phyloP scores from a whole-genome alignment of 2,113 vertebrate genomes.

The Anthoscopus minutus region DNA sequence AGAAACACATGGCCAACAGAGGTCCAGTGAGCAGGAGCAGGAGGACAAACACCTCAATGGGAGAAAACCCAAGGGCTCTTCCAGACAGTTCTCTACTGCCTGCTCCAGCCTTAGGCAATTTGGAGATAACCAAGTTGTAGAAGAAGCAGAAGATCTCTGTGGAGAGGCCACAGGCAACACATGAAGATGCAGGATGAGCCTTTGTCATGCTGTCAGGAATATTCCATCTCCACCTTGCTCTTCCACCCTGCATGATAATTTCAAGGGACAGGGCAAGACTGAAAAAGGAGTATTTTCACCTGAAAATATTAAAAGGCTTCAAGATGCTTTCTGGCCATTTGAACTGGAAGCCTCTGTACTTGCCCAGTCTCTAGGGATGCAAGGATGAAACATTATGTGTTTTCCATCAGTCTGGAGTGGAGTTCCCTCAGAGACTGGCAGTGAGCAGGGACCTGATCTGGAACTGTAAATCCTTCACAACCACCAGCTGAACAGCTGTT shows the following conservation, averaged over 20 bases:
- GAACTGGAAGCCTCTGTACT: neutral
- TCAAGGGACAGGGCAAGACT: neutral
- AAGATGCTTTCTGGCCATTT: neutral
- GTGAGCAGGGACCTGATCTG: neutral
- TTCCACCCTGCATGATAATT: neutral
- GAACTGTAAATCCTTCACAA: neutral
- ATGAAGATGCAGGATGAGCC: neutral
- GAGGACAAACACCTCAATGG: neutral
- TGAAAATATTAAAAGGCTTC: neutral
- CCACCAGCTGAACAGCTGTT: neutral
- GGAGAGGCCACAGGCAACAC: neutral
- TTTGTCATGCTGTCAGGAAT: neutral
- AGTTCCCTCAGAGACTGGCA: neutral
- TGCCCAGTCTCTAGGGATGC: neutral
- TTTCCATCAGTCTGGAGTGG: neutral
- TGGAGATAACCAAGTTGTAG: neutral
- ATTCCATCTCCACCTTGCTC: neutral
- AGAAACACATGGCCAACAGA: neutral
- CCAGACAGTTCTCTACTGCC: neutral
- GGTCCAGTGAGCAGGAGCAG: neutral
- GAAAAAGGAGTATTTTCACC: neutral
- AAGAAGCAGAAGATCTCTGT: neutral
- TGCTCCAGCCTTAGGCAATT: fast-evolving
- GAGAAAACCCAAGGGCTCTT: neutral
- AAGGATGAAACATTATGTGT: neutral